Conservation (phyloP, 2,888 invertebrate genomes). For the Brachyopa scutellaris region DNA sequence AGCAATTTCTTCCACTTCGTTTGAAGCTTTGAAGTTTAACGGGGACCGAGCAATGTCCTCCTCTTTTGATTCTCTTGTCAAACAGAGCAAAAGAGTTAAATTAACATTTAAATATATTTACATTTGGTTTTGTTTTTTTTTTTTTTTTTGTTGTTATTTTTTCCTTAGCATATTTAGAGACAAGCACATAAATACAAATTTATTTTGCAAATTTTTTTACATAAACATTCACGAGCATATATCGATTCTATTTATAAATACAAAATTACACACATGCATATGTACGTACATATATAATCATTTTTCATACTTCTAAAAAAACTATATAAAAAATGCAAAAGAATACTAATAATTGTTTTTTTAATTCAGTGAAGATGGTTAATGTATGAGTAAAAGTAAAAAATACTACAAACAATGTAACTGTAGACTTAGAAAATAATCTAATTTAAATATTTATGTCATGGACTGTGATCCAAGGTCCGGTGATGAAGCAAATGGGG, state of each 20-base stretch:
- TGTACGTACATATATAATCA: no score
- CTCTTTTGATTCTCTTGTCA: constrained; percentile 35
- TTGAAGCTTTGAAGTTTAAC: constrained; percentile 75
- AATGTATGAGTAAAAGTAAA: constrained; percentile 35
- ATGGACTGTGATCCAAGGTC: not conserved
- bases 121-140: not conserved
- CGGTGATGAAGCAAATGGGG: not conserved
- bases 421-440: not conserved
- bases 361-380: constrained; percentile 39
- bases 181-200: constrained; percentile 31
- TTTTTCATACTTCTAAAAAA: constrained; percentile 10
- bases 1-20: constrained; percentile 82
- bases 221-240: not conserved
- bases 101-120: constrained; percentile 39
- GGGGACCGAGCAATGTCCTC: constrained; percentile 42
- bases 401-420: not conserved
- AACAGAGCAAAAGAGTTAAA: constrained; percentile 26
- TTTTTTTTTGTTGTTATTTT: not conserved
- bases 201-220: constrained; percentile 56
- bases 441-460: not conserved
- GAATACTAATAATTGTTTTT: constrained; percentile 13
- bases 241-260: constrained; percentile 2
- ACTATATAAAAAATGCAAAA: not conserved
- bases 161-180: constrained; percentile 30
- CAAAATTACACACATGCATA: no score